Evolutionary conservation across 1,140 invertebrate genomes (phyloP).

Genomic region (Hylaeus volcanicus): DNA sequence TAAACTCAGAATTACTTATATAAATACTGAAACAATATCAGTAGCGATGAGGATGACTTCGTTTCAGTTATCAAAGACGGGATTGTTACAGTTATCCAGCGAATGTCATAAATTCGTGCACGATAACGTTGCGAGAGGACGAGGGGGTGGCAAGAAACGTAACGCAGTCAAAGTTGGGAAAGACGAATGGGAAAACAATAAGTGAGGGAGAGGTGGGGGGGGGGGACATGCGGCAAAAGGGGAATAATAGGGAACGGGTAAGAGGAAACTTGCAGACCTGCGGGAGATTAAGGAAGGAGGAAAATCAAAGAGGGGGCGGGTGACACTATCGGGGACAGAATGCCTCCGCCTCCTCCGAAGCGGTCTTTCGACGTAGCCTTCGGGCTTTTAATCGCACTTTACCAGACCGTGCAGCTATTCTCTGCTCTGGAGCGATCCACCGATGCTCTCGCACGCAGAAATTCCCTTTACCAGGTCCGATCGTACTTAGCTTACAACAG

Average conservation of each 20-base stretch:
- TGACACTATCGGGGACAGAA: background rate
- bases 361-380: slow-evolving; percentile 7
- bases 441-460: background rate
- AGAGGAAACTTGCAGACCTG: background rate
- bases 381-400: slow-evolving; percentile 11
- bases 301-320: no score
- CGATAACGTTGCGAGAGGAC: background rate
- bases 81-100: background rate
- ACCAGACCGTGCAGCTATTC: background rate
- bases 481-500: background rate
- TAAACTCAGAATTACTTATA: no score
- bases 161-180: no score
- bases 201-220: background rate
- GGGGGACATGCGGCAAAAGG: background rate
- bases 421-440: background rate
- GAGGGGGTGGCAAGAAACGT: background rate
- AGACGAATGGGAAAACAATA: background rate
- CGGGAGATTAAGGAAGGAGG: background rate
- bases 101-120: background rate
- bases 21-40: no score
- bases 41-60: no score
- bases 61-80: background rate
- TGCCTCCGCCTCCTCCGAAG: background rate
- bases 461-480: background rate
- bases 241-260: background rate